Percentiles rank a stretch among this genome's conserved stretches.
phyloP scores from a whole-genome alignment of 2,888 invertebrate genomes.

The Morpho deidamia region DNA sequence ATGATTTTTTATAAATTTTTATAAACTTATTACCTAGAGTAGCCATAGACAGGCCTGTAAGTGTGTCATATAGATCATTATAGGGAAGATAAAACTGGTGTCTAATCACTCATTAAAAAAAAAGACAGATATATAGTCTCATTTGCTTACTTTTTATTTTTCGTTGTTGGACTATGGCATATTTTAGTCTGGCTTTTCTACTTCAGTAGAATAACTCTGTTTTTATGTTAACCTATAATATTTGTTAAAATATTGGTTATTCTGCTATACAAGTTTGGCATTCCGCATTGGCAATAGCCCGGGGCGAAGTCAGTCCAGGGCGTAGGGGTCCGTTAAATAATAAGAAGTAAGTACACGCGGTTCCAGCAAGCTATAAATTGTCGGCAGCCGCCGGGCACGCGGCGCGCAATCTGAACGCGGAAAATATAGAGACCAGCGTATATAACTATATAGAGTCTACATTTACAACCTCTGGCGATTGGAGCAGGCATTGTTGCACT shows the following conservation, averaged over 20 bases:
- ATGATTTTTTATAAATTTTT: too few relatives aligned
- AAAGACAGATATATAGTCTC: too few relatives aligned
- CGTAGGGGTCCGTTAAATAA: conserved; percentile 61
- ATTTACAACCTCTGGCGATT: conserved; percentile 42
- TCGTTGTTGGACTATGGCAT: too few relatives aligned
- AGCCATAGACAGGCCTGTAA: too few relatives aligned
- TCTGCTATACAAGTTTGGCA: conserved; percentile 46
- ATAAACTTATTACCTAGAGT: too few relatives aligned
- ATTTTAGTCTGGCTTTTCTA: too few relatives aligned
- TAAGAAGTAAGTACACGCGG: conserved; percentile 56
- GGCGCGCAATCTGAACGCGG: conserved; percentile 76
- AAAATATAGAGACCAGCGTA: conserved; percentile 45
- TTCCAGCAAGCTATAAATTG: conserved; percentile 70
- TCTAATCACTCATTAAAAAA: too few relatives aligned
- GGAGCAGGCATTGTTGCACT: conserved; percentile 47
- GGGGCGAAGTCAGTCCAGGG: conserved; percentile 50
- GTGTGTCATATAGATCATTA: too few relatives aligned
- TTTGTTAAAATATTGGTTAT: not conserved
- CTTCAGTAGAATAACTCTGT: too few relatives aligned
- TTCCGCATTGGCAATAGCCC: conserved; percentile 52
- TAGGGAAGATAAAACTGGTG: too few relatives aligned
- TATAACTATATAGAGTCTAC: conserved; percentile 39
- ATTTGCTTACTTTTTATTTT: too few relatives aligned
- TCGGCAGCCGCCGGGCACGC: conserved; percentile 68
- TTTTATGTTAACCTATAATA: not conserved